phyloP scores from a whole-genome alignment of 2,888 invertebrate species.

The Metacarcinus magister region DNA sequence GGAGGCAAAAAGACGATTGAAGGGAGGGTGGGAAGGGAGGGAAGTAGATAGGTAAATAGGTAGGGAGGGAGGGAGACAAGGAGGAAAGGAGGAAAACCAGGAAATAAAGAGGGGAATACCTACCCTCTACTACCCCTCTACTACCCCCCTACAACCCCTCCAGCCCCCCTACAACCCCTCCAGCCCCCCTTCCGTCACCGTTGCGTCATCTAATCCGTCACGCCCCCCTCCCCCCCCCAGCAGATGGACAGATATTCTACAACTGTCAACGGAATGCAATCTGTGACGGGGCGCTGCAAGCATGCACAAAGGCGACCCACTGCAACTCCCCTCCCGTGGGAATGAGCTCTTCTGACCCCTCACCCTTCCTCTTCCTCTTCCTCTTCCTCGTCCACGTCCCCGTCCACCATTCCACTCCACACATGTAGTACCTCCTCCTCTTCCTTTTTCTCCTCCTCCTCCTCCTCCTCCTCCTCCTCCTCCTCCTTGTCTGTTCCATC shows the following conservation, averaged over 20 bases:
- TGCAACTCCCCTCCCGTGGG: conserved; percentile 1
- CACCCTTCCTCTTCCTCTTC: neutral
- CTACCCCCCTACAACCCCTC: neutral
- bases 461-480: neutral
- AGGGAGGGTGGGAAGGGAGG: neutral
- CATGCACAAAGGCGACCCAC: neutral
- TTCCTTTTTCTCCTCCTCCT: neutral
- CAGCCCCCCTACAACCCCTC: neutral
- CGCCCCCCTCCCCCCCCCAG: neutral
- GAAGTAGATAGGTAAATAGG: neutral
- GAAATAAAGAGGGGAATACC: neutral
- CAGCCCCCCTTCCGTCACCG: neutral
- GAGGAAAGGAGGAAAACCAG: neutral
- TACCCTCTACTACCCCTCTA: neutral
- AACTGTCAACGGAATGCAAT: conserved; percentile 55
- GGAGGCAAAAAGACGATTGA: conserved; percentile 16
- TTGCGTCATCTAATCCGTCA: neutral
- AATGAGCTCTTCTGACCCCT: neutral
- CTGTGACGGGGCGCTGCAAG: conserved; percentile 50
- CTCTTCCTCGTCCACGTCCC: neutral
- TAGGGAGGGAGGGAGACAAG: conserved; percentile 34
- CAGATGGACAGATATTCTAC: conserved; percentile 47
- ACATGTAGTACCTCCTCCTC: neutral
- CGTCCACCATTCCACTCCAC: too few relatives aligned
- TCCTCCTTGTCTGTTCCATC: neutral